Conservation (phyloP, 2,113 vertebrate genomes). For the Dipodomys stephensi region DNA sequence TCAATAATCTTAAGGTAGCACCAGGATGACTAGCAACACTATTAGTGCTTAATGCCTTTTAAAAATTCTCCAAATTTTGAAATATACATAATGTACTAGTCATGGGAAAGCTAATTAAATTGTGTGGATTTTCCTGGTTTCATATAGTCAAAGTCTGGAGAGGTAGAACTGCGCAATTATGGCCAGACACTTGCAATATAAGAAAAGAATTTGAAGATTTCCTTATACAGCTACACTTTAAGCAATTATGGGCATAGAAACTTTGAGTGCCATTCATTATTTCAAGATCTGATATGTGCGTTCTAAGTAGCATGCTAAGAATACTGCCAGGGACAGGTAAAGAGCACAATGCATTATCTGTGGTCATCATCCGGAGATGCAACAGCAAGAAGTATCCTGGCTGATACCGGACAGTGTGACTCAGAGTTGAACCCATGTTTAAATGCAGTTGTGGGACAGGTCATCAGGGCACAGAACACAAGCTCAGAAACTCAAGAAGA, state of each 20-base stretch:
- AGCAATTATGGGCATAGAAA: neutral
- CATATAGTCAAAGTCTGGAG: neutral
- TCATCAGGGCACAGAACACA: neutral
- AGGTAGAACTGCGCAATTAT: neutral
- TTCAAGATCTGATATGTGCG: neutral
- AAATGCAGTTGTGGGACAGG: neutral
- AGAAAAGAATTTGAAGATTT: neutral
- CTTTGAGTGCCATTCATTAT: neutral
- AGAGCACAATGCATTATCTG: neutral
- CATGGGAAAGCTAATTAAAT: slow-evolving; percentile 44
- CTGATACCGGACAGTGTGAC: neutral
- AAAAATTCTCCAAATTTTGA: neutral
- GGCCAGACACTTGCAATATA: neutral
- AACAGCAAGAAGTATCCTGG: neutral
- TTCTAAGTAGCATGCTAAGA: neutral
- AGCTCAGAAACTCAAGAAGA: neutral
- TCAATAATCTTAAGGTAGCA: neutral
- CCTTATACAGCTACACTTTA: neutral
- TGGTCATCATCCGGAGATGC: neutral
- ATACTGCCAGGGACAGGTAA: neutral
- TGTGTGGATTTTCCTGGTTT: neutral
- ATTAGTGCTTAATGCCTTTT: slow-evolving; percentile 6
- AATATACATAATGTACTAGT: neutral
- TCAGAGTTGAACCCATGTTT: neutral
- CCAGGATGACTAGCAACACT: neutral